Base-by-base conservation (phyloP, 2,113 vertebrate genomes). In the Sula dactylatra region DNA sequence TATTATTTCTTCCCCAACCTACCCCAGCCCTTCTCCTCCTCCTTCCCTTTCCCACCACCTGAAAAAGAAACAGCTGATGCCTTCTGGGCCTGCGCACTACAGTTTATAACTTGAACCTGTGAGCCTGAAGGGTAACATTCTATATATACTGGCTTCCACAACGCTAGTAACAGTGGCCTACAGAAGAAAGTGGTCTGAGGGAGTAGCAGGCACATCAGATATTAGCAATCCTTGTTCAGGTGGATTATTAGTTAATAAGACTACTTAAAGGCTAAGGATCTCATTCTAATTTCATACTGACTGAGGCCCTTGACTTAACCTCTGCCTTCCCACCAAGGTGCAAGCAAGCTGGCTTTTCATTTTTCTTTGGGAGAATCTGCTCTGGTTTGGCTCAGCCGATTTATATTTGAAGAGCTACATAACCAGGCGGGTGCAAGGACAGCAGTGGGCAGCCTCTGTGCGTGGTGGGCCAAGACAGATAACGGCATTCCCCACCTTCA, bases 401-500 rank as follows among this genome's bases (percentile, higher is more conserved):
- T 31, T 52, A 49, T 79, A 49, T 54, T 34, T 86, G 87, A 95
- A 86, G 84, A 64, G 64, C 69, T 72, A 40, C 16, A 4, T 64
- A 88, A 74, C n/a, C 78, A 65, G 58, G 73, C 8, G 27, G 24
- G 52, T 20, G 32, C 94, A 45, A 88, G 74, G 91, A 66, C 65
- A 54, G 81, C 52, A 21, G 81, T 85, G 97, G 97, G 97, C 94
- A 97, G 96, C 94, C 97, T 88, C 98, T 96, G 88, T 32, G 90
- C 97, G 55, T 97, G 98, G 97, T 96, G 98, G 98, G 98, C 98
- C 97, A 96, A 97, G 86, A 95, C 97, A 97, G 96, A 98, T 96
- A 98, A 97, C 36, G 17, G 93, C 97, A 98, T 98, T 98, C 98
- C 98, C 95, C 98, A 98, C 98, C 98, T 98, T 99, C 98, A 98